Conservation (phyloP, 2,888 invertebrate genomes). For the Callyntrura sp. region DNA sequence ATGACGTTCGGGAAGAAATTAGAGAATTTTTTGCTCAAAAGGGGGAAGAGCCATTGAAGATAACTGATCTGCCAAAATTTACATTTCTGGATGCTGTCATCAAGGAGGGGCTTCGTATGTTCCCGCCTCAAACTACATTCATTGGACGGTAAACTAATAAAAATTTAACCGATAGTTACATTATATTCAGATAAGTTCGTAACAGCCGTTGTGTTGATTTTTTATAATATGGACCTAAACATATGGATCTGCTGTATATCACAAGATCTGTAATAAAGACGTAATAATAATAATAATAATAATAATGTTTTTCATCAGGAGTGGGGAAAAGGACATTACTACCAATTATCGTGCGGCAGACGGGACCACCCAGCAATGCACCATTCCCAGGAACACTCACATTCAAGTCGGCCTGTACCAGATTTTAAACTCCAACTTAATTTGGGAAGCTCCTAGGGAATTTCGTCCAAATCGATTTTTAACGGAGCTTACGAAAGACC, state of each 20-base stretch:
- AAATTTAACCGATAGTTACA: too few species aligned
- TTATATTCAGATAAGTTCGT: not conserved
- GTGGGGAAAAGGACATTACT: conserved; percentile 53
- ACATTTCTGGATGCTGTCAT: conserved; percentile 71
- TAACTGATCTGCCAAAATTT: conserved; percentile 28
- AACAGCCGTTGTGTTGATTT: too few species aligned
- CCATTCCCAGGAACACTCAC: conserved; percentile 76
- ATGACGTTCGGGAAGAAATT: conserved; percentile 73
- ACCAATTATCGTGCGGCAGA: not conserved
- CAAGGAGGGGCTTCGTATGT: conserved; percentile 77
- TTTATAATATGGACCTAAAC: too few species aligned
- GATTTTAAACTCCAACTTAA: conserved; percentile 62
- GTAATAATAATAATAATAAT: too few species aligned
- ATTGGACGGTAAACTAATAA: conserved; percentile 64
- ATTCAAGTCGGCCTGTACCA: conserved; percentile 78
- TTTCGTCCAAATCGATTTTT: conserved; percentile 76
- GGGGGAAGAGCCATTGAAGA: not conserved
- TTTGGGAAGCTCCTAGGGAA: conserved; percentile 68
- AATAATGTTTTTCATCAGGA: conserved; percentile 41
- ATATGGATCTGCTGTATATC: too few species aligned
- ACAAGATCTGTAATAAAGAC: too few species aligned
- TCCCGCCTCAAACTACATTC: conserved; percentile 81
- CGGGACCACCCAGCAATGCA: not conserved
- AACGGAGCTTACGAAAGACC: not conserved
- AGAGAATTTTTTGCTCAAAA: not conserved